Base-by-base conservation (phyloP, 23 tunicate genomes). In the Styela clava region DNA sequence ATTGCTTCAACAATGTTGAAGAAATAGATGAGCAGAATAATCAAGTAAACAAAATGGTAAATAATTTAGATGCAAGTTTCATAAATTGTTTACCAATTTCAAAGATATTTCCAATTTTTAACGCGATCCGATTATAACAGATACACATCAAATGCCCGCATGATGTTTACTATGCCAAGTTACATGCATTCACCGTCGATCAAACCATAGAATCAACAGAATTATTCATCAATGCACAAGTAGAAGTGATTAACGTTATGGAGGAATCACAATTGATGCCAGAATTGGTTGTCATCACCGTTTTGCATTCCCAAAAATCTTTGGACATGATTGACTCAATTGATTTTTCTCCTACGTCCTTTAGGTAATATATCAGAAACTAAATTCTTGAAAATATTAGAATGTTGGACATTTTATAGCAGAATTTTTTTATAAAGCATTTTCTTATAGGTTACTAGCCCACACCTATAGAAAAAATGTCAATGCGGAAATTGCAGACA, bases 11-110 rank as follows among this genome's bases (percentile, higher is more conserved):
- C 44, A 25, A 37, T 20, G 5, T 76, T 21, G 29, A 52, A 27
- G 81, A 76, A 22, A 5, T 9, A 21, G 2, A 76, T 2, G 81
- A 76, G 2, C 18, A 21, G 5, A 76, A 76, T n/a, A 76, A 76
- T 76, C 26, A 22, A 16, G n/a, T 76, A 21, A 51, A 5, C 16
- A 44, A 27, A 23, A 74, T 19, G 79, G 79, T 74, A 74, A 24
- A 18, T 21, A 74, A 31, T 31, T 21, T 20, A 34, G 29, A 22
- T 19, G n/a, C n/a, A n/a, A n/a, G n/a, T n/a, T n/a, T n/a, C n/a
- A n/a, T n/a, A n/a, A n/a, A n/a, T n/a, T n/a, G n/a, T n/a, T n/a
- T n/a, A n/a, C n/a, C n/a, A n/a, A n/a, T n/a, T n/a, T n/a, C n/a
- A n/a, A n/a, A n/a, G n/a, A n/a, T n/a, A n/a, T n/a, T n/a, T n/a